These are phyloP conservation scores for Julus scanicus DNA, from an alignment of 2,888 invertebrate genomes.

Conservation along the genomic window DNA sequence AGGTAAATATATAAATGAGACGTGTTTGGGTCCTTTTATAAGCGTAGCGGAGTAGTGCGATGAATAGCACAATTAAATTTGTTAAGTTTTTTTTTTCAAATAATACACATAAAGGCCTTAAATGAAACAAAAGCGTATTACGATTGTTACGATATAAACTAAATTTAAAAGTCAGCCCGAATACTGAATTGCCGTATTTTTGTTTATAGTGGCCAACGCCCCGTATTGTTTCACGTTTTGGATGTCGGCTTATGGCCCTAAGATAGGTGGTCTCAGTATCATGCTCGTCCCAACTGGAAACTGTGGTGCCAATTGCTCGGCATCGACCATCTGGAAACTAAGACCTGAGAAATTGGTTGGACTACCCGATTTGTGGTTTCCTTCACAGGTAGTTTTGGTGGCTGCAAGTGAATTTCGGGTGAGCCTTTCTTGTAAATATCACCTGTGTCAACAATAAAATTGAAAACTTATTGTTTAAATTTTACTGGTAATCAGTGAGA, in stretches of 20 bases:
- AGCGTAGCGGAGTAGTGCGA: background rate
- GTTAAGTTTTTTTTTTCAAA: no score
- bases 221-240: constrained; percentile 58
- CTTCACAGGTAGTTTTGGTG: constrained; percentile 51
- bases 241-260: constrained; percentile 57
- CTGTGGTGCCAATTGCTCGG: constrained; percentile 44
- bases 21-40: background rate
- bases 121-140: no score
- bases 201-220: background rate
- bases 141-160: no score
- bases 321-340: constrained; percentile 52
- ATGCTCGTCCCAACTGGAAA: constrained; percentile 53
- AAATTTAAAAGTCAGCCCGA: no score
- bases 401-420: constrained; percentile 52
- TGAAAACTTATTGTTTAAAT: background rate
- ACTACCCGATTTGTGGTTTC: constrained; percentile 54
- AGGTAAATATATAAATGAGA: background rate
- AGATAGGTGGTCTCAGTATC: constrained; percentile 55
- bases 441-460: background rate
- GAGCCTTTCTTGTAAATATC: background rate
- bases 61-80: no score
- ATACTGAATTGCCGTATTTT: no score
- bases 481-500: background rate
- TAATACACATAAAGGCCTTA: no score
- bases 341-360: constrained; percentile 52